A percentile compares a stretch with the other conserved stretches of the same genome.
Evolutionary conservation across 2,113 vertebrate genomes (phyloP).

Genomic region (Cyrtonyx montezumae): DNA sequence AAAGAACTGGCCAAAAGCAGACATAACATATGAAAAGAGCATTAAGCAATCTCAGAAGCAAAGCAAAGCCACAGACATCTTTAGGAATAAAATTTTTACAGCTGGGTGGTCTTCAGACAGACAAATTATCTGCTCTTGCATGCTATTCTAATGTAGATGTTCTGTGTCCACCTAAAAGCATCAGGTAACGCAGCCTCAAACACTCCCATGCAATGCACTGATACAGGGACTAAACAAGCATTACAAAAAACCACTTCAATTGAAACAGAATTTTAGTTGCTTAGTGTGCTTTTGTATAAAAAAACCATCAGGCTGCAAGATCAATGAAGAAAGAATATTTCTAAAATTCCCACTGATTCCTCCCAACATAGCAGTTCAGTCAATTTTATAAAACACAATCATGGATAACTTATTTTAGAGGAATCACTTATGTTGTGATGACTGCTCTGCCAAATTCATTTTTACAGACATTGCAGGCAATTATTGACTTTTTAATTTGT

Average conservation of each 20-base stretch:
- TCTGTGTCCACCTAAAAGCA: background rate
- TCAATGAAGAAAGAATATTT: background rate
- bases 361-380: background rate
- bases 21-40: background rate
- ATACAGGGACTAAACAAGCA: background rate
- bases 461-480: background rate
- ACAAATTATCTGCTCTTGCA: background rate
- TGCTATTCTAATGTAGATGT: background rate
- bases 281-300: background rate
- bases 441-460: background rate
- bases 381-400: background rate
- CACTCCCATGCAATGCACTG: background rate
- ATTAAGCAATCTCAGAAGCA: background rate
- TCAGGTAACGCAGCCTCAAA: background rate
- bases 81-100: background rate
- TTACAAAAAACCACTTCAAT: background rate
- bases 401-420: background rate
- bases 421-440: background rate
- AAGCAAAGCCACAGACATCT: background rate
- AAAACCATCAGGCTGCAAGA: background rate
- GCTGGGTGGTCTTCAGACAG: background rate
- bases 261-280: background rate
- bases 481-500: background rate
- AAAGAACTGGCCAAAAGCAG: slow-evolving; percentile 1
- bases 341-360: background rate